A percentile compares a stretch with the other conserved stretches of the same genome.
Evolutionary conservation across 2,888 invertebrate genomes (phyloP).

Genomic region (Oscheius onirici): DNA sequence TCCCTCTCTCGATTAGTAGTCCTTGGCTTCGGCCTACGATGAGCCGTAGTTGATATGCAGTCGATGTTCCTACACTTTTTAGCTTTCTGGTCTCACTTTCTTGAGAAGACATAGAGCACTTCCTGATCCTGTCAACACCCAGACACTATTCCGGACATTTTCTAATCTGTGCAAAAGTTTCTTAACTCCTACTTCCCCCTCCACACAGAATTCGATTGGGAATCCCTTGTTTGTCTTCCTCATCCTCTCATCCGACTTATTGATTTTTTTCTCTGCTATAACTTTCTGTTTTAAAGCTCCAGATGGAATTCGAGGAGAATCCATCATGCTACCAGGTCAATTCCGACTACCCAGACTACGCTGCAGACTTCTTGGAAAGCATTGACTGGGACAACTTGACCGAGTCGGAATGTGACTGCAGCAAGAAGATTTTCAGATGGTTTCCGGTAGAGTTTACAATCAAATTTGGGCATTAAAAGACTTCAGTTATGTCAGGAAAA

Average conservation of each 20-base stretch:
- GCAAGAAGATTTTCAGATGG: constrained; percentile 1
- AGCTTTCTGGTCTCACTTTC: no score
- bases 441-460: constrained; percentile 11
- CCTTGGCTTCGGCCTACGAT: no score
- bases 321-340: constrained; percentile 15
- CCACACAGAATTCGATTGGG: background rate
- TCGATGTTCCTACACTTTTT: no score
- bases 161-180: no score
- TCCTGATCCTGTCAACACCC: no score
- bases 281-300: background rate
- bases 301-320: constrained; percentile 25
- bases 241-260: background rate
- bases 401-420: constrained; percentile 14
- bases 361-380: background rate
- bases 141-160: no score
- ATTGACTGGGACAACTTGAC: constrained; percentile 28
- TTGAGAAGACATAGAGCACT: background rate
- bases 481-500: constrained; percentile 41
- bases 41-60: no score
- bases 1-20: no score
- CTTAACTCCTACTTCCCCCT: background rate
- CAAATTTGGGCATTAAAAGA: background rate
- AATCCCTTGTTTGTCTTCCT: background rate
- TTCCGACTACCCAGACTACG: background rate
- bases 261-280: background rate